Percentiles rank a stretch among this genome's conserved stretches.
These are phyloP conservation scores for Sprattus sprattus DNA, from an alignment of 2,113 vertebrate species.

Conservation along the genomic window DNA sequence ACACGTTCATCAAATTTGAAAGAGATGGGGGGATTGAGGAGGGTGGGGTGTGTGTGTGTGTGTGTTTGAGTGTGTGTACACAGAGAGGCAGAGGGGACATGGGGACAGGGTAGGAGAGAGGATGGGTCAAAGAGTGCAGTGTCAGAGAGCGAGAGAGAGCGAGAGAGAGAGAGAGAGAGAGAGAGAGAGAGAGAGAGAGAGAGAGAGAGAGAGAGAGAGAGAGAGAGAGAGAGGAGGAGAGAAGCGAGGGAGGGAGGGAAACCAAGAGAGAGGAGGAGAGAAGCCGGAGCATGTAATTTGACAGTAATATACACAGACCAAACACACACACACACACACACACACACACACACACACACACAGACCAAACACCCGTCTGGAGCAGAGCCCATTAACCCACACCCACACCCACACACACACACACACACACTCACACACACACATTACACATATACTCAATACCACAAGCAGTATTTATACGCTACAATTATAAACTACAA, in stretches of 20 bases:
- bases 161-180: not conserved
- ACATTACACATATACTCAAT: not conserved
- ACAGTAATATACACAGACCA: slow-evolving; percentile 20
- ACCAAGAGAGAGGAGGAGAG: not conserved
- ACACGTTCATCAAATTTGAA: not conserved
- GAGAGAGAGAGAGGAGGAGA: not conserved
- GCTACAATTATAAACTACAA: not conserved
- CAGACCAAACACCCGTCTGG: not conserved
- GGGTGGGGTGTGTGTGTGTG: not conserved
- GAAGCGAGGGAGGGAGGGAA: not conserved
- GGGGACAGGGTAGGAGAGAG: slow-evolving; percentile 5
- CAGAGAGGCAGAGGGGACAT: not conserved
- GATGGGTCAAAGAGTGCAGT: slow-evolving; percentile 37
- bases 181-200: slow-evolving; percentile 3
- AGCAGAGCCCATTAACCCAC: not conserved
- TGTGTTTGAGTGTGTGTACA: not conserved
- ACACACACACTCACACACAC: not conserved
- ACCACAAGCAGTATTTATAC: not conserved
- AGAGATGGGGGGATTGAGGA: not conserved
- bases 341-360: not conserved
- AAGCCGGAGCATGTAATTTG: slow-evolving; percentile 34
- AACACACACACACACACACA: not conserved
- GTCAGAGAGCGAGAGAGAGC: slow-evolving; percentile 10
- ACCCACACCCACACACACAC: not conserved
- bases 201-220: not conserved